A percentile compares a stretch with the other conserved stretches of the same genome.
phyloP scores from a whole-genome alignment of 53 echinoderm and acorn worm species.

The Pentamera pediparva region DNA sequence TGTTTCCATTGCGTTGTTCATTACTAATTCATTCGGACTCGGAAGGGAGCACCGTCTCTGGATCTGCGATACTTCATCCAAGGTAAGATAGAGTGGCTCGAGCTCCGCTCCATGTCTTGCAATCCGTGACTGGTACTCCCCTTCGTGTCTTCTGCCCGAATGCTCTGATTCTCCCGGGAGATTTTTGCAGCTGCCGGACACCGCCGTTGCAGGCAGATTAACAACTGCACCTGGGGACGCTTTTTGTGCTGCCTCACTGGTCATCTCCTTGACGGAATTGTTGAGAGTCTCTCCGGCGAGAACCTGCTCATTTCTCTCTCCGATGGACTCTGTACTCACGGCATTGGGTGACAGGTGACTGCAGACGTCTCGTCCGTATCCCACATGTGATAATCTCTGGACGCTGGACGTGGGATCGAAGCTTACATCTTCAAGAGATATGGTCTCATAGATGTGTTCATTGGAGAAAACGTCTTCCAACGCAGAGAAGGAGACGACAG shows the following conservation, averaged over 20 bases:
- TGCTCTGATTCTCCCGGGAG: neutral
- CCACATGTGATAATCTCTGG: no score
- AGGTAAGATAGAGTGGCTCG: neutral
- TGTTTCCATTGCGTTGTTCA: neutral
- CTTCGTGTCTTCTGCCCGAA: neutral
- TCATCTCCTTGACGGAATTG: neutral
- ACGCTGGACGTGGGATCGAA: no score
- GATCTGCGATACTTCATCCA: neutral
- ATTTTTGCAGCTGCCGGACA: neutral
- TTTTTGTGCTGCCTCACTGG: neutral
- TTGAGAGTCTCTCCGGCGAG: no score
- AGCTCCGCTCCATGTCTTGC: neutral
- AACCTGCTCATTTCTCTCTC: no score
- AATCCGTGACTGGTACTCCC: neutral
- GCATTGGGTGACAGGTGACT: no score
- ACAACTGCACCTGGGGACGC: neutral
- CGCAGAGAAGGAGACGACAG: neutral
- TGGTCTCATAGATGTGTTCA: constrained; percentile 10
- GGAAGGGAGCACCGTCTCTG: constrained; percentile 1
- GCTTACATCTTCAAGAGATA: neutral
- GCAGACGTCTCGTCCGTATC: no score
- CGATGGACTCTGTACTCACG: no score
- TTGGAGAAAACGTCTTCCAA: constrained; percentile 5
- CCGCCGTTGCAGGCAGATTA: neutral
- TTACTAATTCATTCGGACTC: neutral